Percentiles rank a stretch among this genome's conserved stretches.
Evolutionary conservation across 1,140 invertebrate species (phyloP).

Genomic region (Polyergus mexicanus): DNA sequence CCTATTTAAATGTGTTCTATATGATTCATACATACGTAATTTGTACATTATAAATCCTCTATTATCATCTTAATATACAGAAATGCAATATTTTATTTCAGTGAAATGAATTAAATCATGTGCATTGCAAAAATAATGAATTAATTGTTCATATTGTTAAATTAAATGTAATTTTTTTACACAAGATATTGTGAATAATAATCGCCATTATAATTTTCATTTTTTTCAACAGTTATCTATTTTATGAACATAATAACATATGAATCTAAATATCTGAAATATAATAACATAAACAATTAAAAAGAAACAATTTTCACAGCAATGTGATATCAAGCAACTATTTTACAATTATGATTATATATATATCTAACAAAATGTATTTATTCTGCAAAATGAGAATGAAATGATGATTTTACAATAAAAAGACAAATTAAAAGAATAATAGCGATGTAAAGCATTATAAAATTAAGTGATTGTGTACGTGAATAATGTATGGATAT

Average conservation of each 20-base stretch:
- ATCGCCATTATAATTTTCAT: constrained; percentile 16
- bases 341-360: constrained; percentile 12
- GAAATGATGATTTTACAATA: constrained; percentile 55
- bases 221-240: constrained; percentile 55
- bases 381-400: constrained; percentile 2
- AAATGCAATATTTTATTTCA: constrained; percentile 66
- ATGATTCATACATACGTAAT: constrained; percentile 60
- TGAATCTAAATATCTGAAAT: not conserved
- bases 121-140: constrained; percentile 30
- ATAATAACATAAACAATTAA: not conserved
- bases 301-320: constrained; percentile 6
- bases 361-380: constrained; percentile 21
- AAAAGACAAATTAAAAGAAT: constrained; percentile 56
- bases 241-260: not conserved
- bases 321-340: not conserved
- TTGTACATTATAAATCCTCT: constrained; percentile 38
- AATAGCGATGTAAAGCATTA: constrained; percentile 13
- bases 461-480: constrained; percentile 64
- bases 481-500: constrained; percentile 51
- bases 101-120: constrained; percentile 56
- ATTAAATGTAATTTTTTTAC: constrained; percentile 60
- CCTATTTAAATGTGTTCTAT: constrained; percentile 55
- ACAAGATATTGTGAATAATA: constrained; percentile 18
- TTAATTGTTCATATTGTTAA: constrained; percentile 49
- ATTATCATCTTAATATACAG: constrained; percentile 29